These are phyloP conservation scores for Rhinogobio ventralis DNA, from an alignment of 2,797 vertebrate genomes.

Conservation along the genomic window DNA sequence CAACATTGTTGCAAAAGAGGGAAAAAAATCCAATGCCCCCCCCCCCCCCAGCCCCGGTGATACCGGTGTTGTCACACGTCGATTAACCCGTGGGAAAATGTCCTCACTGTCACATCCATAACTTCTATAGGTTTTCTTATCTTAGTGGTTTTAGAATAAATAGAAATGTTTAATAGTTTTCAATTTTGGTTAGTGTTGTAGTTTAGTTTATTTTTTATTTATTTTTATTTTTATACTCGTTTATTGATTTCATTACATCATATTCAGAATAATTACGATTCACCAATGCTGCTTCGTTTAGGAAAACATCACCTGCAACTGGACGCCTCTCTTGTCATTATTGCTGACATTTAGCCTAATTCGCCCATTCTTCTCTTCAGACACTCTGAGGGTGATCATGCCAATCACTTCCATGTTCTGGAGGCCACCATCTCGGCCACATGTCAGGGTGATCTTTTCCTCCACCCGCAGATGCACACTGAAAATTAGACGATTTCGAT, in stretches of 20 bases:
- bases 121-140: not conserved
- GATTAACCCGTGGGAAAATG: no score
- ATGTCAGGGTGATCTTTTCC: conserved; percentile 93
- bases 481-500: conserved; percentile 8
- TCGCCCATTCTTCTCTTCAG: conserved; percentile 91
- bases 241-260: no score
- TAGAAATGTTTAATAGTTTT: not conserved
- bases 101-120: no score
- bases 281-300: not conserved
- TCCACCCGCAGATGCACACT: conserved; percentile 96
- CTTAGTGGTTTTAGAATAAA: not conserved
- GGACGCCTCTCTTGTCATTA: conserved; percentile 92
- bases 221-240: no score
- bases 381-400: conserved; percentile 93
- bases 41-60: no score
- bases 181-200: not conserved
- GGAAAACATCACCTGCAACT: conserved; percentile 85
- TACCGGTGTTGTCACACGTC: no score
- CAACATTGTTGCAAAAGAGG: no score
- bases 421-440: conserved; percentile 92
- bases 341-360: conserved; percentile 93
- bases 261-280: not conserved
- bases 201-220: not conserved
- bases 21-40: no score
- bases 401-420: conserved; percentile 98